Conservation (phyloP, 2,888 invertebrate species). For the Sinotaia quadrata region DNA sequence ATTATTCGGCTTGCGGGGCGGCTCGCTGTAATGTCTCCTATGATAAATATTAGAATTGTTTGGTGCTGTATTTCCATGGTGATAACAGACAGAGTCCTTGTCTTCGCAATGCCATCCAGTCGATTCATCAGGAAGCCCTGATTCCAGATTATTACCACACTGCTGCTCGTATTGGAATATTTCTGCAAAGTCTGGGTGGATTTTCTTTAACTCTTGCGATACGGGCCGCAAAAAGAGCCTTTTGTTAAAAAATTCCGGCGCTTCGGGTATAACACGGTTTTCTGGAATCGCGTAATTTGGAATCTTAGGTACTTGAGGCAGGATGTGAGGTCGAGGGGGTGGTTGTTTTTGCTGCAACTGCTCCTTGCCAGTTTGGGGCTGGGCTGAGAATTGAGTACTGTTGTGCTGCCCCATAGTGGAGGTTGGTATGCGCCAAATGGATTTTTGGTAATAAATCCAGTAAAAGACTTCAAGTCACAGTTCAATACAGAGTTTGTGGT, state of each 20-base stretch:
- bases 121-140: background rate
- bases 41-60: background rate
- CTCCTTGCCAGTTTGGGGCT: background rate
- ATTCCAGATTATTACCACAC: slow-evolving; percentile 16
- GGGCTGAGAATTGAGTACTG: background rate
- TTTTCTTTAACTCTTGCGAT: slow-evolving; percentile 56
- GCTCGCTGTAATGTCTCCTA: background rate
- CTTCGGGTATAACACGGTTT: slow-evolving; percentile 55
- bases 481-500: no score
- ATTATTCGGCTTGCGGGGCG: slow-evolving; percentile 4
- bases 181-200: slow-evolving; percentile 54
- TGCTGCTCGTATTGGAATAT: slow-evolving; percentile 43
- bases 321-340: slow-evolving; percentile 46
- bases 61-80: background rate
- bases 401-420: slow-evolving; percentile 22
- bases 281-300: slow-evolving; percentile 56
- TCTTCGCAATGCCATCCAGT: background rate
- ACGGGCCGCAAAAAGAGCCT: slow-evolving; percentile 51
- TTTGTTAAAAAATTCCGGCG: slow-evolving; percentile 35
- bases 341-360: slow-evolving; percentile 37
- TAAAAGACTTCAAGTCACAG: no score
- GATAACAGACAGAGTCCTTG: background rate
- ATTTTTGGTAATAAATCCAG: no score
- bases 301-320: slow-evolving; percentile 47
- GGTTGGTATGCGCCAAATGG: no score